phyloP scores from a whole-genome alignment of 2,888 invertebrate genomes.

The Theodoxus fluviatilis region DNA sequence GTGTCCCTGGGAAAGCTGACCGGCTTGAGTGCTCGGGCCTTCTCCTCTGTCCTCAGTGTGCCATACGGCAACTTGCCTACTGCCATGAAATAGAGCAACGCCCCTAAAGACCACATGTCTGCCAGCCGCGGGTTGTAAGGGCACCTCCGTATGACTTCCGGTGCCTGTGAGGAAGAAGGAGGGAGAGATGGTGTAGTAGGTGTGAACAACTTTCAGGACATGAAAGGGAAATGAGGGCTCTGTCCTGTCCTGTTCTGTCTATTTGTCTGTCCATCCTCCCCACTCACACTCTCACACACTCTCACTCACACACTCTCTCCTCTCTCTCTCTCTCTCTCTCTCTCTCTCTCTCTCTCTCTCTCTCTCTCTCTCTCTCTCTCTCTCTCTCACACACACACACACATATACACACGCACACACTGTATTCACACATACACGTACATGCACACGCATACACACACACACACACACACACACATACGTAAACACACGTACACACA shows the following conservation, averaged over 20 bases:
- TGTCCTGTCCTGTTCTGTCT: neutral
- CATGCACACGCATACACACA: slow-evolving; percentile 9
- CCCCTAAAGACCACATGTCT: slow-evolving; percentile 57
- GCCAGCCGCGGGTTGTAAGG: slow-evolving; percentile 51
- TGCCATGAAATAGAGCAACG: slow-evolving; percentile 51
- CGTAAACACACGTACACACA: slow-evolving; percentile 24
- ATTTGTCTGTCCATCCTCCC: neutral
- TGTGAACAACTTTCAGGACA: neutral
- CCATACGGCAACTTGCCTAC: slow-evolving; percentile 52
- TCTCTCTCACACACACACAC: neutral
- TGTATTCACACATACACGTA: slow-evolving; percentile 4
- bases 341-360: neutral
- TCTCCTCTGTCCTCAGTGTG: slow-evolving; percentile 40
- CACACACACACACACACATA: neutral
- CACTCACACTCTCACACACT: neutral
- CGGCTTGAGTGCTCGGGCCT: slow-evolving; percentile 40
- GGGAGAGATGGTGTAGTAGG: neutral
- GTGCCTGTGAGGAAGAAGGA: slow-evolving; percentile 35
- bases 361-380: neutral
- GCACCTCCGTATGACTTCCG: slow-evolving; percentile 47
- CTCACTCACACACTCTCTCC: slow-evolving; percentile 1
- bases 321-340: slow-evolving; percentile 15
- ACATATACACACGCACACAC: slow-evolving; percentile 1
- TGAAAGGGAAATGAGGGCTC: neutral
- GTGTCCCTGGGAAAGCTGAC: slow-evolving; percentile 36